Conservation (phyloP, 2,113 vertebrate species). For the Cynocephalus volans region DNA sequence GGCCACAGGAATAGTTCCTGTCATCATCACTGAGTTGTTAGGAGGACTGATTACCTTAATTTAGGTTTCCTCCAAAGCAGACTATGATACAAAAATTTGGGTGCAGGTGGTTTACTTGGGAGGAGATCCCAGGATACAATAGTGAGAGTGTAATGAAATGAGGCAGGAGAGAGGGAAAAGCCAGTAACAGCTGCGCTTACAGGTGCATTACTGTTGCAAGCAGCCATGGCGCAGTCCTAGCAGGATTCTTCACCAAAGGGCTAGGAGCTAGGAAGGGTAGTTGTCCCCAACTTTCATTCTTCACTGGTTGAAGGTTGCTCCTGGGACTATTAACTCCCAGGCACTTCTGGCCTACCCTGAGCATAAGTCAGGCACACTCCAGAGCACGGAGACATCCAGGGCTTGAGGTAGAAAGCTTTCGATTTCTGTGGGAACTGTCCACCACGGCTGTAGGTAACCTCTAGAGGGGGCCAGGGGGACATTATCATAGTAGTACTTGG, state of each 20-base stretch:
- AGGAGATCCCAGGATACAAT: not conserved
- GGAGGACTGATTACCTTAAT: not conserved
- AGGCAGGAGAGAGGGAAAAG: not conserved
- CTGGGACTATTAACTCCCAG: rapidly evolving
- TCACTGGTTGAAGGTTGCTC: not conserved
- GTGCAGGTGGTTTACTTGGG: not conserved
- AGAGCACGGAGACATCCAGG: not conserved
- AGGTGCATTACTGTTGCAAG: too few species aligned
- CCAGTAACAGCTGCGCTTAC: not conserved
- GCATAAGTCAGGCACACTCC: not conserved
- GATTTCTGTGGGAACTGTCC: not conserved
- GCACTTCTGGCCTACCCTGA: not conserved
- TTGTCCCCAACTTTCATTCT: not conserved
- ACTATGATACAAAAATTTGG: not conserved
- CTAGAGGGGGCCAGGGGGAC: not conserved
- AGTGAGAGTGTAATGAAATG: not conserved
- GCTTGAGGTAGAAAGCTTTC: not conserved
- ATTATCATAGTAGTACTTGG: not conserved
- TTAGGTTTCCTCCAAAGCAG: not conserved
- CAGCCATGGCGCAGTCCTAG: not conserved
- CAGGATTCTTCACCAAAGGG: not conserved
- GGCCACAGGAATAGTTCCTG: not conserved
- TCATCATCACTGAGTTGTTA: not conserved
- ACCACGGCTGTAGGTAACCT: not conserved
- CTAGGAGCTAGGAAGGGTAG: not conserved